Evolutionary conservation across 2,113 vertebrate species (phyloP), one percentile per base, ranked within the genome.

Genomic region (Dinomys branickii): DNA sequence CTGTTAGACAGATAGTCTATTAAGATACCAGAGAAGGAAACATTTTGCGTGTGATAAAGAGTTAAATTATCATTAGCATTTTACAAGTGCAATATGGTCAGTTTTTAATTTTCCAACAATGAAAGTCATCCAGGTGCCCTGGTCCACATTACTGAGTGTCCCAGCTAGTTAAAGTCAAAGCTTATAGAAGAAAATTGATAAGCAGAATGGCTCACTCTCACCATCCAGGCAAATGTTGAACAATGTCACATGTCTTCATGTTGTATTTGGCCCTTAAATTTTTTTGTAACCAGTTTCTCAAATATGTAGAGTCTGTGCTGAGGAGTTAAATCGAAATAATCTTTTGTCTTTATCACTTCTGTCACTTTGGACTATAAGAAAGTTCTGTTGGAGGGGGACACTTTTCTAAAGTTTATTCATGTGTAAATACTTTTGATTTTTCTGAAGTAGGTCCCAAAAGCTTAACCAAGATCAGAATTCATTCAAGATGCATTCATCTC

Each of bases 401-500:
- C 58, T 88, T 96, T 90, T 91, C 41, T 92, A 85, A 94, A 52
- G 59, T 92, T 95, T 97, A 85, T 88, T 30, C 4, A 56, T 88
- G 80, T 75, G 47, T 59, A 88, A 95, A 94, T 94, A 69, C 89
- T 97, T 94, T 95, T 93, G 35, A 85, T 71, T 95, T 97, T 94
- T 90, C 90, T 83, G 78, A 93, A 91, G 77, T 13, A 84, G 82
- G 50, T 38, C 75, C 56, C 71, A 85, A 87, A 94, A 78, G 26
- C 80, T 80, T 91, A 82, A 80, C 81, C 84, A 93, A 87, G 90
- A 33, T 92, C 91, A 88, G 87, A 95, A 97, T 94, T 97, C 69
- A 96, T 94, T 93, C 97, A 97, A 94, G 56, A 97, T 96, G 81
- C 84, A 94, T 3, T 83, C 17, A n/a, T 87, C 59, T 96, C 77